These are phyloP conservation scores for Crenuchus spilurus DNA, from an alignment of 2,797 vertebrate species.

Conservation along the genomic window DNA sequence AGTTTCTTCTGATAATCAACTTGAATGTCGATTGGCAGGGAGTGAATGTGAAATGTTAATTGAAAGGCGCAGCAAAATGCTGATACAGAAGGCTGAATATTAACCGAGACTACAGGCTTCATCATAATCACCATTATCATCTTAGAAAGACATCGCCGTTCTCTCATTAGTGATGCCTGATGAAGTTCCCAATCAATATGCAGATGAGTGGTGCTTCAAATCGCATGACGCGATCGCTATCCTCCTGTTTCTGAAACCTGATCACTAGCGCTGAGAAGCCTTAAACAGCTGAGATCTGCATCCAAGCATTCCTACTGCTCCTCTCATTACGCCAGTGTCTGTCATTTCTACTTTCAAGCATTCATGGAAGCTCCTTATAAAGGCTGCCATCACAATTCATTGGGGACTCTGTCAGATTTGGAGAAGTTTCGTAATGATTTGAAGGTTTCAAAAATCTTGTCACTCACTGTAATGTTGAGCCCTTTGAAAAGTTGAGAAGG, in stretches of 20 bases:
- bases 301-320: constrained; percentile 32
- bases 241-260: constrained; percentile 31
- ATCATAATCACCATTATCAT: constrained; percentile 72
- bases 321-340: constrained; percentile 45
- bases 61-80: constrained; percentile 59
- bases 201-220: constrained; percentile 74
- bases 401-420: constrained; percentile 36
- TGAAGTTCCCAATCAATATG: constrained; percentile 81
- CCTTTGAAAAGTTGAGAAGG: constrained; percentile 24
- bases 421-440: constrained; percentile 37
- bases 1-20: constrained; percentile 58
- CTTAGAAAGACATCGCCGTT: constrained; percentile 57
- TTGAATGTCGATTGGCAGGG: constrained; percentile 45
- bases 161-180: constrained; percentile 76
- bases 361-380: constrained; percentile 22
- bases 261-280: constrained; percentile 31
- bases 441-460: constrained; percentile 35
- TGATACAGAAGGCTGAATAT: constrained; percentile 63
- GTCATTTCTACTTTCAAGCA: constrained; percentile 48
- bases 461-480: constrained; percentile 28
- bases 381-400: constrained; percentile 32
- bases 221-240: constrained; percentile 63
- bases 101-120: constrained; percentile 65
- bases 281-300: constrained; percentile 35
- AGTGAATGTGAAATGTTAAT: constrained; percentile 58